Evolutionary conservation across 2,113 vertebrate genomes (phyloP).

Genomic region (Theristicus caerulescens): DNA sequence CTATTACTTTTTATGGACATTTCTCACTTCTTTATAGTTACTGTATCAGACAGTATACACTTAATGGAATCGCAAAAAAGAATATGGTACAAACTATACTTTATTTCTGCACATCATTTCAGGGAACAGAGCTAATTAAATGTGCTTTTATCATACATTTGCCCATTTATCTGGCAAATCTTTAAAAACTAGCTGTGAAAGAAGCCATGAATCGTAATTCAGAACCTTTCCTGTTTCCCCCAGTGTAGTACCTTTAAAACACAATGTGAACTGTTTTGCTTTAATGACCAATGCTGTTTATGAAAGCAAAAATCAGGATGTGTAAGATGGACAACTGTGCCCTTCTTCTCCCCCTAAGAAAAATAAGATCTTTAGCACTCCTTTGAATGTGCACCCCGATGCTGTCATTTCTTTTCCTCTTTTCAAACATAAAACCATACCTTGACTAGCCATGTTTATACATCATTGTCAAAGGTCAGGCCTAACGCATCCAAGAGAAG

Average conservation of each 20-base stretch:
- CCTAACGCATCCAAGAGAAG: background rate
- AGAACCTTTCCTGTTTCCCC: background rate
- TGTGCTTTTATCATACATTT: constrained; percentile 25
- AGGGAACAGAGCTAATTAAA: constrained; percentile 50
- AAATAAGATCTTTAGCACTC: background rate
- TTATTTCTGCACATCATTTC: constrained; percentile 53
- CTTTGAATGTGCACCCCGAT: background rate
- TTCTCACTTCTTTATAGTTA: constrained; percentile 48
- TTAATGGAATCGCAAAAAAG: constrained; percentile 25
- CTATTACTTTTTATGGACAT: constrained; percentile 60
- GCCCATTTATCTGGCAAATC: constrained; percentile 18
- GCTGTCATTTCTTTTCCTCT: background rate
- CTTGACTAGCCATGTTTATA: background rate
- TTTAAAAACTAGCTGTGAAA: constrained; percentile 35
- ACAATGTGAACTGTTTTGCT: background rate
- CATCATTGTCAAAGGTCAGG: background rate
- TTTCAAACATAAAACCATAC: background rate
- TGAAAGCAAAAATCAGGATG: background rate
- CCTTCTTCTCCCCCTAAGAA: background rate
- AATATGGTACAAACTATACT: constrained; percentile 36
- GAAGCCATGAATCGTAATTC: background rate
- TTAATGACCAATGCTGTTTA: background rate
- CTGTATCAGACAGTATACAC: constrained; percentile 24
- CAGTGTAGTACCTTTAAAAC: background rate
- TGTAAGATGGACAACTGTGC: background rate